Percentiles rank a stretch among this genome's conserved stretches.
Evolutionary conservation across 92 coral and sea anemone genomes (phyloP).

Genomic region (Heliopora coerulea): DNA sequence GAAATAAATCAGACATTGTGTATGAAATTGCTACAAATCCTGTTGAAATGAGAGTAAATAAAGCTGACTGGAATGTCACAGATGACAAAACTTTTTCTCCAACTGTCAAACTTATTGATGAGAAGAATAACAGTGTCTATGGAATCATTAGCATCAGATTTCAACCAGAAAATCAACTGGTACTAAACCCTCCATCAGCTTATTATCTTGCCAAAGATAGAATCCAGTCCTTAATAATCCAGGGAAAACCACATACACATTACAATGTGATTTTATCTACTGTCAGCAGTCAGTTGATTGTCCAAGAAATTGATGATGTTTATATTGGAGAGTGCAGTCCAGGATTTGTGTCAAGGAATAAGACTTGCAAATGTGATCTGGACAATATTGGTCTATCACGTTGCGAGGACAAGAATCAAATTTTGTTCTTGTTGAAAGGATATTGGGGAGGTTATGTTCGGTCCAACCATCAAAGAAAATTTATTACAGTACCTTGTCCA

Average conservation of each 20-base stretch:
- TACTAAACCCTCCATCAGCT: slow-evolving; percentile 65
- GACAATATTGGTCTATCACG: slow-evolving; percentile 39
- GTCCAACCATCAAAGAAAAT: neutral
- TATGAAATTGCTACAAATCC: slow-evolving; percentile 82
- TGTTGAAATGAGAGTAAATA: slow-evolving; percentile 50
- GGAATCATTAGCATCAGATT: slow-evolving; percentile 67
- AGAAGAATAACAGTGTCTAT: slow-evolving; percentile 69
- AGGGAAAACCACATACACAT: slow-evolving; percentile 38
- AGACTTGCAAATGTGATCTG: slow-evolving; percentile 15
- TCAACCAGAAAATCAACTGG: slow-evolving; percentile 16
- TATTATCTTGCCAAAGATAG: slow-evolving; percentile 64
- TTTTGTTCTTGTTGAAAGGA: slow-evolving; percentile 52
- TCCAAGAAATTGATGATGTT: neutral
- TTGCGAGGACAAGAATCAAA: slow-evolving; percentile 40
- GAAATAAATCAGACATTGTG: slow-evolving; percentile 29
- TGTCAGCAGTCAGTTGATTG: slow-evolving; percentile 67
- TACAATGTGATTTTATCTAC: slow-evolving; percentile 60
- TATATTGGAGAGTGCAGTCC: neutral
- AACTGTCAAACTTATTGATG: slow-evolving; percentile 66
- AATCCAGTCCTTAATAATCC: slow-evolving; percentile 21
- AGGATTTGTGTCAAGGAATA: slow-evolving; percentile 1
- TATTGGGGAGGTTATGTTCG: slow-evolving; percentile 60
- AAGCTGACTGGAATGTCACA: slow-evolving; percentile 70
- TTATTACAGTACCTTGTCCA: slow-evolving; percentile 56
- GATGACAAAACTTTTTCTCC: slow-evolving; percentile 70